A percentile compares a stretch with the other conserved stretches of the same genome.
Conservation (phyloP, 2,797 vertebrate species). For the Microctenopoma stevenorrisi region DNA sequence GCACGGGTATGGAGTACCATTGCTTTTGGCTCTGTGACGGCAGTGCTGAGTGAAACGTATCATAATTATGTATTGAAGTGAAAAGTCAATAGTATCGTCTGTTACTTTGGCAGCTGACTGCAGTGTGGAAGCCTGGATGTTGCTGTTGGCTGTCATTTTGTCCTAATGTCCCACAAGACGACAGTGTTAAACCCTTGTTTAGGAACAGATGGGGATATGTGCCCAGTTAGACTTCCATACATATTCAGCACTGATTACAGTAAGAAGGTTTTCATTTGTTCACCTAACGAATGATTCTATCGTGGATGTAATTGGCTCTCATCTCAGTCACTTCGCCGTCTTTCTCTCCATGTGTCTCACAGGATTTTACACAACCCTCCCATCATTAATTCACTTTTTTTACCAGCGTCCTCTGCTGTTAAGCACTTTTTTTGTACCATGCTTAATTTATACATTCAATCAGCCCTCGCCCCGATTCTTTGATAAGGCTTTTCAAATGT, state of each 20-base stretch:
- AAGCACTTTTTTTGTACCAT: slow-evolving; percentile 18
- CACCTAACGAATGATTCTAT: slow-evolving; percentile 51
- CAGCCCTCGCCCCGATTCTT: slow-evolving; percentile 33
- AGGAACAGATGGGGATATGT: slow-evolving; percentile 32
- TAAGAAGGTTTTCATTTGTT: slow-evolving; percentile 46
- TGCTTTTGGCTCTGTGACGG: slow-evolving; percentile 4
- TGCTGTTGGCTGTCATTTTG: slow-evolving; percentile 16
- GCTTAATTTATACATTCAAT: slow-evolving; percentile 29
- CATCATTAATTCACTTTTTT: slow-evolving; percentile 37
- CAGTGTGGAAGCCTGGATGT: slow-evolving; percentile 4
- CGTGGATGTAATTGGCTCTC: slow-evolving; percentile 49
- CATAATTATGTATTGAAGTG: slow-evolving; percentile 14
- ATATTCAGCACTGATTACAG: slow-evolving; percentile 55
- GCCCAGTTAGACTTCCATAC: slow-evolving; percentile 25
- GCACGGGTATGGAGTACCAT: neutral
- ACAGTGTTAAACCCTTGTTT: slow-evolving; percentile 34
- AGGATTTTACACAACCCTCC: slow-evolving; percentile 28
- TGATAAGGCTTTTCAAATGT: slow-evolving; percentile 45
- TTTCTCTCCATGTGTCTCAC: slow-evolving; percentile 23
- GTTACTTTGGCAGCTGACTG: slow-evolving; percentile 32
- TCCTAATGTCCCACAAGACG: slow-evolving; percentile 41
- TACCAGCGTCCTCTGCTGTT: neutral
- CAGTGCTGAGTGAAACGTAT: slow-evolving; percentile 9
- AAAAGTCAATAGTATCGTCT: slow-evolving; percentile 13
- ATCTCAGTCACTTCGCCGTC: slow-evolving; percentile 10